Percentiles rank a stretch among this genome's conserved stretches.
phyloP scores from a whole-genome alignment of 2,113 vertebrate species.

The Labeo rohita region DNA sequence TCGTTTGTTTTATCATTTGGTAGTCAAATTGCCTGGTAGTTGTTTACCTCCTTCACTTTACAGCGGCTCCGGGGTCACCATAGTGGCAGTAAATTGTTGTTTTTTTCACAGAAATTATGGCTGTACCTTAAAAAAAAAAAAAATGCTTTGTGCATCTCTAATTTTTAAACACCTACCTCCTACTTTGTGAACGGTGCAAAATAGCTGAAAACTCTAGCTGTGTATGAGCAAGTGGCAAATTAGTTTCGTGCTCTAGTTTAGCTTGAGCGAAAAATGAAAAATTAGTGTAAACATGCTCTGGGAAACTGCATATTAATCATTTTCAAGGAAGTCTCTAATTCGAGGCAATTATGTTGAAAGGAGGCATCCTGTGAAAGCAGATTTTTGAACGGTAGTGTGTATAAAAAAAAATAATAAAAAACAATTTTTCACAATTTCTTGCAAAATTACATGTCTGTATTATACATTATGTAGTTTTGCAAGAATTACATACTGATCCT shows the following conservation, averaged over 20 bases:
- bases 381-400: neutral
- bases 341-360: slow-evolving; percentile 19
- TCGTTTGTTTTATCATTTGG: slow-evolving; percentile 44
- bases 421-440: neutral
- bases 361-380: neutral
- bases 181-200: slow-evolving; percentile 21
- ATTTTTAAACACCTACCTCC: slow-evolving; percentile 16
- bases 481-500: neutral
- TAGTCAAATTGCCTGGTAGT: slow-evolving; percentile 41
- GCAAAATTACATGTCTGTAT: neutral
- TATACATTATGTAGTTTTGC: neutral
- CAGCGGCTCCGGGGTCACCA: neutral
- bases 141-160: slow-evolving; percentile 19
- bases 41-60: slow-evolving; percentile 26
- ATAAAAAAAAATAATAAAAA: too few species aligned
- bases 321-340: slow-evolving; percentile 28
- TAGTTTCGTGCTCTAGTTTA: neutral
- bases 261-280: neutral
- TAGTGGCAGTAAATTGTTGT: slow-evolving; percentile 14
- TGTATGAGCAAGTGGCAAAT: slow-evolving; percentile 25
- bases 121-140: neutral
- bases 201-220: neutral
- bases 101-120: slow-evolving; percentile 25
- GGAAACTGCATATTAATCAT: slow-evolving; percentile 6
- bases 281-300: neutral